Percentiles rank a stretch among this genome's conserved stretches.
These are phyloP conservation scores for Sarcophilus harrisii DNA, from an alignment of 2,797 vertebrate genomes.

Conservation along the genomic window DNA sequence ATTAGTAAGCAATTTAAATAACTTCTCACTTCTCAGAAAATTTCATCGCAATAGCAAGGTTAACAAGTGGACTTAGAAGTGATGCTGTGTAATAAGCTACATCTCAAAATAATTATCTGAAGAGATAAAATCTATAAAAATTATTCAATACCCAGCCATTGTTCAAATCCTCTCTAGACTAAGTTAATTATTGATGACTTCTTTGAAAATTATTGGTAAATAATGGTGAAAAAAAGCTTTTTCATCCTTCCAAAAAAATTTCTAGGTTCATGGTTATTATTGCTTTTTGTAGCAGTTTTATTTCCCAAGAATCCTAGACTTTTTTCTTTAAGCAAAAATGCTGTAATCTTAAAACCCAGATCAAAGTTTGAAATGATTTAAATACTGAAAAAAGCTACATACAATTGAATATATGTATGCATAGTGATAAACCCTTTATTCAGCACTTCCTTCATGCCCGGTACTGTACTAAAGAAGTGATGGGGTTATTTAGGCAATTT, in stretches of 20 bases:
- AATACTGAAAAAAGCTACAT: not conserved
- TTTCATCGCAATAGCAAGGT: not conserved
- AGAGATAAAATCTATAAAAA: not conserved
- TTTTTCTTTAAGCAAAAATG: not conserved
- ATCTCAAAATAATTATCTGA: not conserved
- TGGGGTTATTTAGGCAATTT: not conserved
- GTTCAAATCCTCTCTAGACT: not conserved
- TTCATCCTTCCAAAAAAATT: conserved; percentile 8
- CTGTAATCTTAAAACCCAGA: not conserved
- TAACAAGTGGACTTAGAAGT: not conserved
- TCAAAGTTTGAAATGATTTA: not conserved
- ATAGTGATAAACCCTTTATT: not conserved
- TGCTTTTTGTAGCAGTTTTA: not conserved
- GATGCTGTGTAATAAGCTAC: not conserved
- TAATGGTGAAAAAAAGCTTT: not conserved
- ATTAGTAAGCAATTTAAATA: not conserved
- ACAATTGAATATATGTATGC: not conserved
- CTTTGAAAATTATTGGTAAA: not conserved
- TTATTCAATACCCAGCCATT: not conserved
- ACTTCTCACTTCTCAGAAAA: conserved; percentile 8
- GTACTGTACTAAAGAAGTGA: not conserved
- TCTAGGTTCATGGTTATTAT: not conserved
- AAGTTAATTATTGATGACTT: conserved; percentile 1
- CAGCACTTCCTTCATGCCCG: not conserved
- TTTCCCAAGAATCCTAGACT: not conserved